phyloP scores from a whole-genome alignment of 2,113 vertebrate genomes.

The Macquaria ambigua region DNA sequence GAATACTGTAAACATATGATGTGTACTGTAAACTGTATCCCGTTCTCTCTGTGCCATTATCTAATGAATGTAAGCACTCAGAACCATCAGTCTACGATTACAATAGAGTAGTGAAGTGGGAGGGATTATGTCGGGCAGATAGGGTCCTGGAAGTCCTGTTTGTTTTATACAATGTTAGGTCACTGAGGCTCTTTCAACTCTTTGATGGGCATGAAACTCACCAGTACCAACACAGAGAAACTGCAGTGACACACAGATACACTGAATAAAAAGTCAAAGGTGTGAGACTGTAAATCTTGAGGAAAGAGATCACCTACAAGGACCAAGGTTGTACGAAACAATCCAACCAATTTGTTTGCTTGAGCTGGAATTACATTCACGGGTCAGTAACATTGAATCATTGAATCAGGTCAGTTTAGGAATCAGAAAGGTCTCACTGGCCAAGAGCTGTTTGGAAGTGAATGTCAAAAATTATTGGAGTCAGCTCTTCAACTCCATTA shows the following conservation, averaged over 20 bases:
- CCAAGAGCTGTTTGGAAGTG: not conserved
- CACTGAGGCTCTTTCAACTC: not conserved
- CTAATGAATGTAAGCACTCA: conserved; percentile 68
- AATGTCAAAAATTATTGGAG: not conserved
- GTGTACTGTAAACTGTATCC: conserved; percentile 45
- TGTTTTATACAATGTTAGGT: not conserved
- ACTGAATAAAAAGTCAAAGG: not conserved
- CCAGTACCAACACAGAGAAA: not conserved
- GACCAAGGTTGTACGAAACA: not conserved
- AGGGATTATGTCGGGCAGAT: conserved; percentile 51
- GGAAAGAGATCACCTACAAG: not conserved
- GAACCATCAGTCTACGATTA: conserved; percentile 37
- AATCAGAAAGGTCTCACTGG: not conserved
- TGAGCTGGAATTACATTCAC: not conserved
- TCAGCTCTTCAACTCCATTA: not conserved
- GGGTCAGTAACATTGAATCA: not conserved
- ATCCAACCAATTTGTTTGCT: not conserved
- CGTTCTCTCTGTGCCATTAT: conserved; percentile 61
- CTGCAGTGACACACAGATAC: not conserved
- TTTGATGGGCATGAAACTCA: not conserved
- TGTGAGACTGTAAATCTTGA: not conserved
- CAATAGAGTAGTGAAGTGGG: conserved; percentile 32
- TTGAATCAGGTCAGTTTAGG: not conserved
- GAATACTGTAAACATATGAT: conserved; percentile 41
- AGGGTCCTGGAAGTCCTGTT: conserved; percentile 13